Evolutionary conservation across 2,888 invertebrate genomes (phyloP).

Genomic region (Antitype chi): DNA sequence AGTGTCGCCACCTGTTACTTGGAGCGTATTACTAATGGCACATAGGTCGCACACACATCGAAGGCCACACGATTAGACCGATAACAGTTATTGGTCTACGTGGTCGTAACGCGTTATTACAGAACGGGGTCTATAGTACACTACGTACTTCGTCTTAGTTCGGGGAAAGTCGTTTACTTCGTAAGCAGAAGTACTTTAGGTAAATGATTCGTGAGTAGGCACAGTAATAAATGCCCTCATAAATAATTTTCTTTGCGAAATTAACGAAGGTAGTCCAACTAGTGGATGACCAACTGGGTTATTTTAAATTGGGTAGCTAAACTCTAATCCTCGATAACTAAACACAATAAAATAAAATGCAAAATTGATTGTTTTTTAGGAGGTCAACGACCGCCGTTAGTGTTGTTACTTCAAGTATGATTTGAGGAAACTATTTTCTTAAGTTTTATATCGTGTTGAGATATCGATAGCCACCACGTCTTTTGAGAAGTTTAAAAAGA

Average conservation of each 20-base stretch:
- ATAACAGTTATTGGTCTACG: slow-evolving; percentile 49
- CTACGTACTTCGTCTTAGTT: slow-evolving; percentile 26
- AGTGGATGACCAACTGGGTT: not conserved
- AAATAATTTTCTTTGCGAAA: slow-evolving; percentile 35
- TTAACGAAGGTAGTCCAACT: not conserved
- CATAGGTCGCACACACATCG: slow-evolving; percentile 31
- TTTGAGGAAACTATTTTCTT: no score
- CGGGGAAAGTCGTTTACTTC: slow-evolving; percentile 30
- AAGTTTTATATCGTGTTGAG: no score
- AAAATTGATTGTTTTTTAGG: no score
- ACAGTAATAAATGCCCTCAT: slow-evolving; percentile 46
- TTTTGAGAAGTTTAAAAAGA: no score
- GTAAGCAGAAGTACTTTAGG: slow-evolving; percentile 20
- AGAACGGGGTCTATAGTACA: slow-evolving; percentile 29
- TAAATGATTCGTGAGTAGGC: slow-evolving; percentile 43
- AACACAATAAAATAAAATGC: no score
- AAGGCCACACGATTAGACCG: slow-evolving; percentile 33
- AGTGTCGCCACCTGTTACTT: slow-evolving; percentile 65
- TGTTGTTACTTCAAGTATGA: no score
- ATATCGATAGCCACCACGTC: no score
- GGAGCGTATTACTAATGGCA: slow-evolving; percentile 16
- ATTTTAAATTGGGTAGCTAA: no score
- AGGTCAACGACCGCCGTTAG: no score
- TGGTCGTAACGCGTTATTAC: slow-evolving; percentile 58
- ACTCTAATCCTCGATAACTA: no score